Evolutionary conservation across 2,888 invertebrate species (phyloP).

Genomic region (Lepeophtheirus nordmannii): DNA sequence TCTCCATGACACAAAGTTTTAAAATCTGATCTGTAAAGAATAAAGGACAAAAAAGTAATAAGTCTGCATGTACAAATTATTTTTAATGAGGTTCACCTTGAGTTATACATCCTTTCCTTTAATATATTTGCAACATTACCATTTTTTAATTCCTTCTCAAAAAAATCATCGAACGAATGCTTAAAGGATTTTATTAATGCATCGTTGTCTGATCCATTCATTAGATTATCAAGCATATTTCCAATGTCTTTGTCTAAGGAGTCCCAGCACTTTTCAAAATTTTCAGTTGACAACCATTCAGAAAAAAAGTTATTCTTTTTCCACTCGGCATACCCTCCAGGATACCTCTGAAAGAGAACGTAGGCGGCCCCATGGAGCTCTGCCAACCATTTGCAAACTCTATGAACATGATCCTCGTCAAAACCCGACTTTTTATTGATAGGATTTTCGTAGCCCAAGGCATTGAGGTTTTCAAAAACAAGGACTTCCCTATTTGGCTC

Average conservation of each 20-base stretch:
- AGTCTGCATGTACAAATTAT: background rate
- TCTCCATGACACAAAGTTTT: slow-evolving; percentile 15
- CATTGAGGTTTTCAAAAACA: slow-evolving; percentile 12
- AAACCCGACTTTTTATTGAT: slow-evolving; percentile 2
- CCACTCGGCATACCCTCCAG: background rate
- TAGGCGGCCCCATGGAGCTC: slow-evolving; percentile 5
- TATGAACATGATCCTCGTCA: background rate
- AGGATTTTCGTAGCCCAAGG: background rate
- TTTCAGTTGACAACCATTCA: background rate
- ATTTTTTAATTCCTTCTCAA: background rate
- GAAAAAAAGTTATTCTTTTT: background rate
- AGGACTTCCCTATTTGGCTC: background rate
- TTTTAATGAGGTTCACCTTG: background rate
- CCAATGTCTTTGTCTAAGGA: background rate
- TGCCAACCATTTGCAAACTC: slow-evolving; percentile 3
- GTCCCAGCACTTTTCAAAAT: background rate
- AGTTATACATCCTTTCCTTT: background rate
- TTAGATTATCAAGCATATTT: background rate
- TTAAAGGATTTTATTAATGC: background rate
- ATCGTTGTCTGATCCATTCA: slow-evolving; percentile 1
- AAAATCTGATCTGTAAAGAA: background rate
- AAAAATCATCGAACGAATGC: background rate
- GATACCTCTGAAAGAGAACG: background rate
- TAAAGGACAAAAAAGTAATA: background rate
- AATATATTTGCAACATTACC: too few species aligned